phyloP scores from a whole-genome alignment of 1,140 invertebrate species.

The Amyelois transitella region DNA sequence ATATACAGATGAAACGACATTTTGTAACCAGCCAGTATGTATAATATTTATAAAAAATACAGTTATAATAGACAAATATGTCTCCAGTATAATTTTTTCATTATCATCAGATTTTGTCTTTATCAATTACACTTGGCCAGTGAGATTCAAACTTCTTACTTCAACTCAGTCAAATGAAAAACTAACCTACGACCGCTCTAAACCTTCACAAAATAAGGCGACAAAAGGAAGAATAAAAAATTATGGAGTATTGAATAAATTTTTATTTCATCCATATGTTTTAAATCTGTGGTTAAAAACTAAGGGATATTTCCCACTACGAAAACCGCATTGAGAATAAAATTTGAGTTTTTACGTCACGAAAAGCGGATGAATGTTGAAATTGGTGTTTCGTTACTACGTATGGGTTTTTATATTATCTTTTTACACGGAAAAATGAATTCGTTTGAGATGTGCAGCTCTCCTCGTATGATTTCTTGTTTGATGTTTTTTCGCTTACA shows the following conservation, averaged over 20 bases:
- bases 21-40: background rate
- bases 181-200: too few relatives aligned
- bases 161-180: too few relatives aligned
- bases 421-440: background rate
- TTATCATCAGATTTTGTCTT: too few relatives aligned
- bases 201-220: too few relatives aligned
- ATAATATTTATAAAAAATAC: too few relatives aligned
- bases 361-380: background rate
- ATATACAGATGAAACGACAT: background rate
- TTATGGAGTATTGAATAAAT: background rate
- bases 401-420: background rate
- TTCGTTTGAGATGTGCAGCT: background rate
- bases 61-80: too few relatives aligned
- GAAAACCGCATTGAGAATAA: background rate
- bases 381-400: background rate
- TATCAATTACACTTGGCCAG: too few relatives aligned
- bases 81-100: too few relatives aligned
- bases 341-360: background rate
- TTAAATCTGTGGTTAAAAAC: background rate
- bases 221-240: background rate
- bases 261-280: background rate
- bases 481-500: background rate
- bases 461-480: background rate
- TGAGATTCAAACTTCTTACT: too few relatives aligned
- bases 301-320: conserved; percentile 1